phyloP scores from a whole-genome alignment of 2,888 invertebrate species.

The Lucinisca nassula region DNA sequence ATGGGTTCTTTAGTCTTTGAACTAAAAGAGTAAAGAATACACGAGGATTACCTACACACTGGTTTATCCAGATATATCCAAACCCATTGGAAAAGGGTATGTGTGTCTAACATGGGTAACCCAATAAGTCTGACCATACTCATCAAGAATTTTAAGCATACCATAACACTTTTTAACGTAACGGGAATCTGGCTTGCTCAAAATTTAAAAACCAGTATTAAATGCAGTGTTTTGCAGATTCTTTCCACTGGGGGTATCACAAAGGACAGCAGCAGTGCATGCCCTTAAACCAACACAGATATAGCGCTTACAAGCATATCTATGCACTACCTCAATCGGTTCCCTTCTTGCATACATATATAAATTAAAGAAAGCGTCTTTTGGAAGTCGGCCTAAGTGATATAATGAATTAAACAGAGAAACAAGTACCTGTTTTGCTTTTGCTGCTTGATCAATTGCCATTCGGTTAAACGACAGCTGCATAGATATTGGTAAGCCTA shows the following conservation, averaged over 20 bases:
- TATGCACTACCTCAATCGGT: background rate
- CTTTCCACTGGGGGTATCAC: background rate
- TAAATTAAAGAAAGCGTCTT: background rate
- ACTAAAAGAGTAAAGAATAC: background rate
- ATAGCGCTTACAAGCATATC: background rate
- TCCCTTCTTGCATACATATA: background rate
- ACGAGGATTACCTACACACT: background rate
- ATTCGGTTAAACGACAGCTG: constrained; percentile 11
- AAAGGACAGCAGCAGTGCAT: background rate
- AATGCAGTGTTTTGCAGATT: background rate
- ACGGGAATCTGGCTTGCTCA: background rate
- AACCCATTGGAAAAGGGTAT: background rate
- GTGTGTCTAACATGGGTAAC: background rate
- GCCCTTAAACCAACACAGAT: background rate
- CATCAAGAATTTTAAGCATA: background rate
- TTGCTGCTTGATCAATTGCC: too few species aligned
- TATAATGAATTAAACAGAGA: background rate
- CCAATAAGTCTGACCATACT: background rate
- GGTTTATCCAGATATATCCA: background rate
- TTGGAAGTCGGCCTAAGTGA: background rate
- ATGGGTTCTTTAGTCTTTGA: background rate
- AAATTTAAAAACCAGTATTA: background rate
- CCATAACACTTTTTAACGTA: background rate
- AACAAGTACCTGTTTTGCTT: background rate
- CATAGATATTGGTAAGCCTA: constrained; percentile 25